phyloP scores from a whole-genome alignment of 1,140 invertebrate species.

The Tetragnatha versicolor region DNA sequence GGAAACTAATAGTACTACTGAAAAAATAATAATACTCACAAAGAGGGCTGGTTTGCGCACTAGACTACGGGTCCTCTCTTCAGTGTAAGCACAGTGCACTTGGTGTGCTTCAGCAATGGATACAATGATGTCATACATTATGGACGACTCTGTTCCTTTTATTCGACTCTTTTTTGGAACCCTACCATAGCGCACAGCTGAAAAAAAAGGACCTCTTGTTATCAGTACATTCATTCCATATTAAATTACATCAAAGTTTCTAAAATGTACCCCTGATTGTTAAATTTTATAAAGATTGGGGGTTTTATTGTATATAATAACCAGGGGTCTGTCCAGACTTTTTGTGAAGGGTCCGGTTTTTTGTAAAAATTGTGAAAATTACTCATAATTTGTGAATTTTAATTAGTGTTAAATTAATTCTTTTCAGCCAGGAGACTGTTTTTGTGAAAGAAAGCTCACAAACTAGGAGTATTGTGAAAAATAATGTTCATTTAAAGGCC shows the following conservation, averaged over 20 bases:
- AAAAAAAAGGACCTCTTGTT: constrained; percentile 19
- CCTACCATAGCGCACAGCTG: constrained; percentile 93
- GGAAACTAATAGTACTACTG: no score
- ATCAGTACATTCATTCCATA: neutral
- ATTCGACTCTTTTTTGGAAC: constrained; percentile 82
- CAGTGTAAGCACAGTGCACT: constrained; percentile 87
- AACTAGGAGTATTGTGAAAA: no score
- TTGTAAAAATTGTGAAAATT: neutral
- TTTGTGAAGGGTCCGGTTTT: neutral
- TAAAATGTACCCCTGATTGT: neutral
- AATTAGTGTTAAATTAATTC: no score
- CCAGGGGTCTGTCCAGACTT: neutral
- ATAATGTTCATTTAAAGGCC: no score
- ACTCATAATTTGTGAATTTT: neutral
- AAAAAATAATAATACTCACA: no score
- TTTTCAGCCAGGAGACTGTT: no score
- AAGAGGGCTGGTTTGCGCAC: constrained; percentile 76
- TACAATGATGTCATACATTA: constrained; percentile 85
- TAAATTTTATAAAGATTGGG: no score
- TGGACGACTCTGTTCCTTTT: constrained; percentile 60
- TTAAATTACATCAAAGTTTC: neutral
- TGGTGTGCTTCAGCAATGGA: constrained; percentile 90
- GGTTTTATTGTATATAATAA: neutral
- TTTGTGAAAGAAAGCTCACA: no score
- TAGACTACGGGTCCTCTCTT: constrained; percentile 78